phyloP scores from a whole-genome alignment of 2,797 vertebrate genomes.

The Pteronotus mesoamericanus region DNA sequence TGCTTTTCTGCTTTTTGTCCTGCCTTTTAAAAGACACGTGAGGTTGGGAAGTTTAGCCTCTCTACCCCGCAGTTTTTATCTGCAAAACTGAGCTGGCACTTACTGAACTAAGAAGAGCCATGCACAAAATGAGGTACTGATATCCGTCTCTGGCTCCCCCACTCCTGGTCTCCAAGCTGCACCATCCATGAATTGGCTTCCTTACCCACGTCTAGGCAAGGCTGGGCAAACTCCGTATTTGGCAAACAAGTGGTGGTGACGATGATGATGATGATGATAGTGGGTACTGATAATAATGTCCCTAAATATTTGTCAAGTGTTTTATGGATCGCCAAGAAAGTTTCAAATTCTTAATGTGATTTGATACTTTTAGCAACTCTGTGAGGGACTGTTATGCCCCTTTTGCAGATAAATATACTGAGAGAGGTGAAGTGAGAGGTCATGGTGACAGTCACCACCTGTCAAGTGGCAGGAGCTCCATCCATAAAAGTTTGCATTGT shows the following conservation, averaged over 20 bases:
- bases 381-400: neutral
- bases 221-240: neutral
- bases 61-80: neutral
- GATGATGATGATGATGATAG: neutral
- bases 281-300: neutral
- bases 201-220: neutral
- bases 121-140: neutral
- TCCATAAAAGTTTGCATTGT: neutral
- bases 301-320: neutral
- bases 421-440: neutral
- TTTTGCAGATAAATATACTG: neutral
- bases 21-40: neutral
- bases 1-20: neutral
- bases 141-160: neutral
- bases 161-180: neutral
- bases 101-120: neutral
- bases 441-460: neutral
- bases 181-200: neutral
- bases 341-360: neutral
- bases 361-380: neutral
- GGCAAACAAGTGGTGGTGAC: neutral
- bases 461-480: neutral
- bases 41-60: neutral
- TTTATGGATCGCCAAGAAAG: neutral
- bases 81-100: neutral